These are phyloP conservation scores for Vidua macroura DNA, from an alignment of 2,113 vertebrate genomes.

Conservation along the genomic window DNA sequence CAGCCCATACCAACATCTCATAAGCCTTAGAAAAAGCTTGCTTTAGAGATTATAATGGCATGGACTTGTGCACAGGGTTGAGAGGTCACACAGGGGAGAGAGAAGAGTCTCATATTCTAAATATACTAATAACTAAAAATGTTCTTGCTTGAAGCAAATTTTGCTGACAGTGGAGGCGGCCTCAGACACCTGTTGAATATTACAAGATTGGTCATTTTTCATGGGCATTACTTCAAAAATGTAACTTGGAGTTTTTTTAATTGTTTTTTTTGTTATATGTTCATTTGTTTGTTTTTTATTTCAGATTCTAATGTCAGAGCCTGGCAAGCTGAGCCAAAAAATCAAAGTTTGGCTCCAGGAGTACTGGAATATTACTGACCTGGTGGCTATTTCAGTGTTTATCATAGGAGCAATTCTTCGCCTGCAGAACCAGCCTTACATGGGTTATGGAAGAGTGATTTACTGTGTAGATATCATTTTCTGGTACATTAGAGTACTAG, in stretches of 20 bases:
- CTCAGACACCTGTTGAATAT: neutral
- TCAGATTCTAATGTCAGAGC: slow-evolving; percentile 98
- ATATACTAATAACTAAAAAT: neutral
- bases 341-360: slow-evolving; percentile 97
- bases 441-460: slow-evolving; percentile 96
- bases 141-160: neutral
- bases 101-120: neutral
- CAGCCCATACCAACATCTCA: neutral
- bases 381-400: slow-evolving; percentile 90
- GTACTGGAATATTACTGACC: slow-evolving; percentile 98
- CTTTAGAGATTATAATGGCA: neutral
- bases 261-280: neutral
- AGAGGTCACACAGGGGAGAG: neutral
- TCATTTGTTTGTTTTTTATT: neutral
- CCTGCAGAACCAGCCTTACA: slow-evolving; percentile 91
- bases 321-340: slow-evolving; percentile 96
- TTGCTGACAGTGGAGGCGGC: neutral
- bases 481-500: slow-evolving; percentile 98
- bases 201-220: neutral
- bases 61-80: neutral
- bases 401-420: slow-evolving; percentile 88
- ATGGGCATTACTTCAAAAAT: neutral
- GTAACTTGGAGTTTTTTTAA: neutral
- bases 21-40: neutral
- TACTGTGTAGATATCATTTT: slow-evolving; percentile 99